A percentile compares a stretch with the other conserved stretches of the same genome.
Conservation (phyloP, 92 coral and sea anemone species). For the Zoanthus gigantus region DNA sequence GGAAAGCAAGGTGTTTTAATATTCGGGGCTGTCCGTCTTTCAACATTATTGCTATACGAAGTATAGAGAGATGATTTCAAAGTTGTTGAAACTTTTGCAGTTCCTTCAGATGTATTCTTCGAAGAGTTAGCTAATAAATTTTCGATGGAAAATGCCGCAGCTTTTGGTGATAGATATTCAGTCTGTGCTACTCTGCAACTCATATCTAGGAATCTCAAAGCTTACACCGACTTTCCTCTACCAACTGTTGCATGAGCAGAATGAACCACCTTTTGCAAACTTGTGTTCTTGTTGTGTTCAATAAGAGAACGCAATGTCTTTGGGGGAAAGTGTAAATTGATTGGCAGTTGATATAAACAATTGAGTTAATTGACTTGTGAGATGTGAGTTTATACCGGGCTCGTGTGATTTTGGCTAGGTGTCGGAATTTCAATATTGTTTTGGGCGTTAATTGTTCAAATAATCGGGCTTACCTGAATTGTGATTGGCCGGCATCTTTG, state of each 20-base stretch:
- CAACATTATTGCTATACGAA: background rate
- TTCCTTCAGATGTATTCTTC: conserved; percentile 19
- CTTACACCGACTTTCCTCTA: conserved; percentile 30
- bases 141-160: conserved; percentile 88
- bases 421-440: conserved; percentile 68
- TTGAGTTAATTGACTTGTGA: conserved; percentile 75
- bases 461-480: conserved; percentile 42
- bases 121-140: conserved; percentile 52
- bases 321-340: conserved; percentile 78
- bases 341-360: conserved; percentile 81
- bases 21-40: conserved; percentile 12
- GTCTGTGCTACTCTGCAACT: conserved; percentile 28
- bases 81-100: conserved; percentile 44
- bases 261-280: conserved; percentile 70
- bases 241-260: conserved; percentile 41
- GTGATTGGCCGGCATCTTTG: conserved; percentile 55
- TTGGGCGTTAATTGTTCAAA: conserved; percentile 73
- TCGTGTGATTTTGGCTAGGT: conserved; percentile 79
- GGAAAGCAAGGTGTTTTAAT: background rate
- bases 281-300: conserved; percentile 58
- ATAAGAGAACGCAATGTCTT: conserved; percentile 58
- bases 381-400: conserved; percentile 64
- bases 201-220: conserved; percentile 20
- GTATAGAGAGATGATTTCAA: background rate
- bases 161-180: conserved; percentile 78